Evolutionary conservation across 2,113 vertebrate genomes (phyloP).

Genomic region (Platycercus adscitus): DNA sequence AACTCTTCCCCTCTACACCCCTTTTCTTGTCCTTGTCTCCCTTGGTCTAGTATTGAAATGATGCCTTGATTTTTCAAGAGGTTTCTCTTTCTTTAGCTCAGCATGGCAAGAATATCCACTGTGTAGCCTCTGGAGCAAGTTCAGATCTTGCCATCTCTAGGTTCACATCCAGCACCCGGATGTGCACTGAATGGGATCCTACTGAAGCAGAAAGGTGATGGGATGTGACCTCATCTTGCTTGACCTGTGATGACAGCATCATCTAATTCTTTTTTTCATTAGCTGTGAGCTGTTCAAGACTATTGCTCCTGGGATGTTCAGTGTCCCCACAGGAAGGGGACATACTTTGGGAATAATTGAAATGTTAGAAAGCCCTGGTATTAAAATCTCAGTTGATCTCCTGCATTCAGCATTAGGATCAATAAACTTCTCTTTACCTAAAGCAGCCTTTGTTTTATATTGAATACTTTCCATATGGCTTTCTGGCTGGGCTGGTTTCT

Average conservation of each 20-base stretch:
- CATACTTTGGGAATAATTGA: not conserved
- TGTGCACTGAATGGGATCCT: not conserved
- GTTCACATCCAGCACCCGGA: not conserved
- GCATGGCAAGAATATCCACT: not conserved
- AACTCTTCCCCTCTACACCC: not conserved
- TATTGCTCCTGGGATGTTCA: not conserved
- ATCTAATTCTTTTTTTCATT: not conserved
- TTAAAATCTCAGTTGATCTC: not conserved
- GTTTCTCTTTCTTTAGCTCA: not conserved
- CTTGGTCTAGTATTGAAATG: not conserved
- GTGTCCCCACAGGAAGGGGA: not conserved
- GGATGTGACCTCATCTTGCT: not conserved
- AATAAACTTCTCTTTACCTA: not conserved
- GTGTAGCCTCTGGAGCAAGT: not conserved
- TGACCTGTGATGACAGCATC: not conserved
- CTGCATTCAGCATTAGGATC: not conserved
- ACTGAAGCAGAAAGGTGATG: not conserved
- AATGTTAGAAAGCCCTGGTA: not conserved
- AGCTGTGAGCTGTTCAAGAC: not conserved
- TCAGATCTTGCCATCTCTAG: not conserved
- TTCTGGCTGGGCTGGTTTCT: not conserved
- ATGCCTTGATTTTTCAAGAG: not conserved
- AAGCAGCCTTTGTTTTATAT: constrained; percentile 26
- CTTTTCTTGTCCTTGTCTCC: not conserved
- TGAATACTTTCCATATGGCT: not conserved